Percentiles rank a stretch among this genome's conserved stretches.
phyloP scores from a whole-genome alignment of 1,140 invertebrate genomes.

The Ptiloglossa arizonensis region DNA sequence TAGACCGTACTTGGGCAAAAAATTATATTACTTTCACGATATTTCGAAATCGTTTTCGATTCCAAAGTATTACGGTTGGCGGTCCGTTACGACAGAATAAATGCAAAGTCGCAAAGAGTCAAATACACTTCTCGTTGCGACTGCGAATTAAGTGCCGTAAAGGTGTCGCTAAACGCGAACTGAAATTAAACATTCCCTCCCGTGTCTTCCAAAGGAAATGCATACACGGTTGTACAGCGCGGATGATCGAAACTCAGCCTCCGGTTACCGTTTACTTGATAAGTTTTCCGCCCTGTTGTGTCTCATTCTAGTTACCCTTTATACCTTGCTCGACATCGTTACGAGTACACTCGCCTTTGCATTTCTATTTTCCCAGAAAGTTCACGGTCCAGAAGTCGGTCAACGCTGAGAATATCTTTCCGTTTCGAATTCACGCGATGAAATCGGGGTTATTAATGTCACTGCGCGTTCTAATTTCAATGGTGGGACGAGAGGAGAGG shows the following conservation, averaged over 20 bases:
- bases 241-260: neutral
- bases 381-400: conserved; percentile 49
- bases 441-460: conserved; percentile 64
- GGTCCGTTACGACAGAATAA: too few relatives aligned
- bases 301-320: neutral
- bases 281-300: neutral
- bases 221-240: too few relatives aligned
- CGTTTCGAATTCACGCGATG: conserved; percentile 55
- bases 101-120: too few relatives aligned
- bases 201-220: neutral
- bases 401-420: conserved; percentile 57
- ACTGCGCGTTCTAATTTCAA: conserved; percentile 52
- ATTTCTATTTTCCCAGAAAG: conserved; percentile 32
- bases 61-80: too few relatives aligned
- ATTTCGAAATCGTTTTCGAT: too few relatives aligned
- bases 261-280: neutral
- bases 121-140: too few relatives aligned
- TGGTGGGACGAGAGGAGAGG: neutral
- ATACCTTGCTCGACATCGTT: neutral
- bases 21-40: too few relatives aligned
- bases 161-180: too few relatives aligned
- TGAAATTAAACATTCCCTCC: neutral
- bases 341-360: neutral
- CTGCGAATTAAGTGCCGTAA: too few relatives aligned
- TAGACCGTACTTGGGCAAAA: too few relatives aligned